Conservation (phyloP, 1,140 invertebrate genomes). For the Drosophila bipectinata region DNA sequence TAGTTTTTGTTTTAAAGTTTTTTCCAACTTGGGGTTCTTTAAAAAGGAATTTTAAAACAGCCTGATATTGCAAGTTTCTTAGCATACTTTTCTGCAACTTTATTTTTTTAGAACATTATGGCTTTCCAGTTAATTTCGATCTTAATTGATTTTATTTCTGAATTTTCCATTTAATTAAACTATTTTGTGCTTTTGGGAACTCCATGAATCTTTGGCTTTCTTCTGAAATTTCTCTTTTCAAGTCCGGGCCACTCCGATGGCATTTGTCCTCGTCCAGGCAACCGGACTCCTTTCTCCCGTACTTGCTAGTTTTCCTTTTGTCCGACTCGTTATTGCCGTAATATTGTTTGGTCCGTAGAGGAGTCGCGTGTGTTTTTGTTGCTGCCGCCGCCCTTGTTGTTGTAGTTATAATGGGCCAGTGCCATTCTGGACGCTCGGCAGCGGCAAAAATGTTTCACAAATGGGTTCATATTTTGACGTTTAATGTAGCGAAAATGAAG, state of each 20-base stretch:
- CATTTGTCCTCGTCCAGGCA: conserved; percentile 4
- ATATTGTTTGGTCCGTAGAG: conserved; percentile 57
- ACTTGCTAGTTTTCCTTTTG: conserved; percentile 60
- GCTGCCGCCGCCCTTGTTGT: conserved; percentile 47
- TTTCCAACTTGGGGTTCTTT: not conserved
- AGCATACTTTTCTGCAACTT: not conserved
- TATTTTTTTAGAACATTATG: too few species aligned
- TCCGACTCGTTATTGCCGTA: conserved; percentile 71
- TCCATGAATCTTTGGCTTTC: conserved; percentile 33
- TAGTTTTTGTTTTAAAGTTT: conserved; percentile 7
- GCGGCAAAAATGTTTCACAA: conserved; percentile 72
- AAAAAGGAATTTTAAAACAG: not conserved
- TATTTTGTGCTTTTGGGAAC: not conserved
- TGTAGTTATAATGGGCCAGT: conserved; percentile 78
- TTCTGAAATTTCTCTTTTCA: not conserved
- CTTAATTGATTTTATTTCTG: not conserved
- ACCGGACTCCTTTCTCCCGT: not conserved
- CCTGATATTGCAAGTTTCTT: conserved; percentile 16
- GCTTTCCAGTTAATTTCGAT: not conserved
- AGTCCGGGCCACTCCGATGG: conserved; percentile 8
- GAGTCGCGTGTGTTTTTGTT: conserved; percentile 40
- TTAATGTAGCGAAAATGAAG: conserved; percentile 83
- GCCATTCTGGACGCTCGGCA: conserved; percentile 40
- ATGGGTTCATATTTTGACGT: conserved; percentile 82
- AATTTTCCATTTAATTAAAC: not conserved